phyloP scores from a whole-genome alignment of 2,888 invertebrate species.

The Norana najaformis region DNA sequence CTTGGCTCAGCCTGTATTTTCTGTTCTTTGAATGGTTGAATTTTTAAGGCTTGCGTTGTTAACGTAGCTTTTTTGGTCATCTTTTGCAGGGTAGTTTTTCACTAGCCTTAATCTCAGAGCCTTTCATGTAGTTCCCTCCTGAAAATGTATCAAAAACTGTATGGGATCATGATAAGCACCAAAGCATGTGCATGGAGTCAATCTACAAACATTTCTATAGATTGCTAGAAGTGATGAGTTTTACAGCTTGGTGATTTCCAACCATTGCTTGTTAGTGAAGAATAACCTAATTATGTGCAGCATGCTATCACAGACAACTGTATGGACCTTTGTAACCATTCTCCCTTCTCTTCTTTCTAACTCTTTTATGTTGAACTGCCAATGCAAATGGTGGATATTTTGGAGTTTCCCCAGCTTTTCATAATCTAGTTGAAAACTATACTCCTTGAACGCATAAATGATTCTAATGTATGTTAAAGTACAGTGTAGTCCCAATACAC shows the following conservation, averaged over 20 bases:
- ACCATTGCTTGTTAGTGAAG: background rate
- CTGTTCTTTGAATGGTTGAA: too few species aligned
- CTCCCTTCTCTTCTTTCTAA: background rate
- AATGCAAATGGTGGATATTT: background rate
- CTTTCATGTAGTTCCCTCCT: too few species aligned
- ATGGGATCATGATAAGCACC: background rate
- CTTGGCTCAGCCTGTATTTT: background rate
- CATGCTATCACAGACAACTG: background rate
- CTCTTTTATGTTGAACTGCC: background rate
- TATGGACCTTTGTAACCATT: background rate
- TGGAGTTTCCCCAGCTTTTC: background rate
- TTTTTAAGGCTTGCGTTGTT: background rate
- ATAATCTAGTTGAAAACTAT: background rate
- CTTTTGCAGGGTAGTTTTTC: too few species aligned
- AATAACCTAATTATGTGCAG: background rate
- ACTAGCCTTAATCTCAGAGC: too few species aligned
- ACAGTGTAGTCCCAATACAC: too few species aligned
- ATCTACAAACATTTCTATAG: background rate
- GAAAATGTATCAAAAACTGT: too few species aligned
- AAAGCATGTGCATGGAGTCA: background rate
- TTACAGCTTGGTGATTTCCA: background rate
- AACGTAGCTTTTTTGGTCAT: background rate
- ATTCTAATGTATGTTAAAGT: background rate
- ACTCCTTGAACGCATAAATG: background rate
- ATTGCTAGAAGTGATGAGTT: background rate